Conservation (phyloP, 1,140 invertebrate species). For the Sesamia nonagrioides region DNA sequence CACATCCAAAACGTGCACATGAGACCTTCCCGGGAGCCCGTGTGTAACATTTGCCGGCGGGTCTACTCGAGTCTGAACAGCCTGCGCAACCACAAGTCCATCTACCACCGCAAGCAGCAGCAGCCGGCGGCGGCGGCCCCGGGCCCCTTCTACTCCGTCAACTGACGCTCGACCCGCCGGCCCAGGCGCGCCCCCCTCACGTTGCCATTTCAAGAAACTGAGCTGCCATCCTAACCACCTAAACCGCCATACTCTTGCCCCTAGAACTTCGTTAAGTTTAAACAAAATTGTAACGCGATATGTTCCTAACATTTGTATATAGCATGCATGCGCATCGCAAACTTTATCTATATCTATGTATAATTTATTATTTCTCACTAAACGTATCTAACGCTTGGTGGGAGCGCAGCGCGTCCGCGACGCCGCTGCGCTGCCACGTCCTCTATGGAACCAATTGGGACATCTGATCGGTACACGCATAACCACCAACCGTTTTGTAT, state of each 20-base stretch:
- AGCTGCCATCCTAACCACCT: slow-evolving; percentile 84
- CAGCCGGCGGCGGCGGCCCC: slow-evolving; percentile 70
- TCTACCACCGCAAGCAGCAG: slow-evolving; percentile 93
- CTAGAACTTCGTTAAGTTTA: slow-evolving; percentile 84
- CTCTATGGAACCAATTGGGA: slow-evolving; percentile 87
- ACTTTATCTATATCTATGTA: slow-evolving; percentile 79
- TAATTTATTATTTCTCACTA: slow-evolving; percentile 61
- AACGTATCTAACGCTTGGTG: slow-evolving; percentile 68
- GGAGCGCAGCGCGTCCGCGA: slow-evolving; percentile 60
- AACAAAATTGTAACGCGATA: slow-evolving; percentile 79
- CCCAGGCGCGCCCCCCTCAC: slow-evolving; percentile 64
- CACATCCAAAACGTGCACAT: slow-evolving; percentile 96
- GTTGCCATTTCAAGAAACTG: slow-evolving; percentile 80
- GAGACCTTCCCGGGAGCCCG: slow-evolving; percentile 94
- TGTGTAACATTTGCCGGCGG: slow-evolving; percentile 96
- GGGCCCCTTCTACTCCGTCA: slow-evolving; percentile 86
- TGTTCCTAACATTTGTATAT: slow-evolving; percentile 87
- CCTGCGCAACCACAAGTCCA: slow-evolving; percentile 95
- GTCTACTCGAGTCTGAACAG: slow-evolving; percentile 96
- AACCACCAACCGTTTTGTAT: slow-evolving; percentile 81
- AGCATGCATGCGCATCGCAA: slow-evolving; percentile 86
- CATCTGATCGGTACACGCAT: slow-evolving; percentile 85
- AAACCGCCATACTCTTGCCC: slow-evolving; percentile 85
- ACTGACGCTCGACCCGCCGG: slow-evolving; percentile 76
- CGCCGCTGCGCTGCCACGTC: slow-evolving; percentile 66